Evolutionary conservation across 2,888 invertebrate genomes (phyloP), one percentile per base, ranked within the genome.

Genomic region (Boloria euphrosyne): DNA sequence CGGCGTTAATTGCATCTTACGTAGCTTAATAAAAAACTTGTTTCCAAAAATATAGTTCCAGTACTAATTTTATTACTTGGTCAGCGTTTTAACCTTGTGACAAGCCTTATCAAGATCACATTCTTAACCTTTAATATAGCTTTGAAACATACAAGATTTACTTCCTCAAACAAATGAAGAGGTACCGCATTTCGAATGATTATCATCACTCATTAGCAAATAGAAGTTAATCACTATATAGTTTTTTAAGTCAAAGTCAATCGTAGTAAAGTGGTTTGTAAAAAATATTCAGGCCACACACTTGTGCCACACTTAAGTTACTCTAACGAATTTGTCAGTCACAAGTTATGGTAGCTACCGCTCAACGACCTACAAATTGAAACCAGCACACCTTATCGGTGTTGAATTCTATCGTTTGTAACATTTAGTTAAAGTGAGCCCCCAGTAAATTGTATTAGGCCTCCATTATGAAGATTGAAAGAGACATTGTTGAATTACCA

Each of bases 351-450:
- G 78, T 73, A 77, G 78, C 82, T 80, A 87, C 87, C 81, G 88
- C 84, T 84, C 75, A 76, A 80, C 83, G 89, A 86, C 89, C 88
- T 78, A 89, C 85, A 86, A 87, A 85, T 77, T 80, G 78, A 47
- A 66, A 50, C 52, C 60, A 64, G 64, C 49, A 18, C 57, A 52
- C 64, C 44, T 66, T 69, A 58, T 66, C 49, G 58, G 64, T 58
- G 57, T 54, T 65, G 58, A 61, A 51, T 57, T 38, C 58, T 53
- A 38, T 52, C 22, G 51, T 62, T 57, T 18, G 22, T 51, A 31
- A 51, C 17, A 61, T 31, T 43, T 43, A n/a, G 17, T 18, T 22
- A 49, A 43, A 63, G 22, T 16, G 14, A 44, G 18, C 14, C 43
- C 44, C 10, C 31, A 38, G 31, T 7, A 38, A 10, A 38, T 7